Conservation (phyloP, 2,888 invertebrate species). For the Leptodirus hochenwartii region DNA sequence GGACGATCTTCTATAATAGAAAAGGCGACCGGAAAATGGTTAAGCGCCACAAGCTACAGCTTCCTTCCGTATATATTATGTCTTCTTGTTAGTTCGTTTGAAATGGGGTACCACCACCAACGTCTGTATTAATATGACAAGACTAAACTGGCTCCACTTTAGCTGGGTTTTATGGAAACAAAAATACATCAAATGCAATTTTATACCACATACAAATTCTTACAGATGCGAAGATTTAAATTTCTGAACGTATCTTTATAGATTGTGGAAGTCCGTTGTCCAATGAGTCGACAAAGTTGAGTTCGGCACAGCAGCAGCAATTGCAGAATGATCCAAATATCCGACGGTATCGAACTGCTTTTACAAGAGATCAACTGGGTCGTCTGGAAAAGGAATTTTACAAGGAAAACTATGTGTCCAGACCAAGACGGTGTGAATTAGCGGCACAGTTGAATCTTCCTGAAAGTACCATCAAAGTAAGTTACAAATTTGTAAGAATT, state of each 20-base stretch:
- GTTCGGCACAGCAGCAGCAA: conserved; percentile 9
- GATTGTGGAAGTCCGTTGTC: conserved; percentile 12
- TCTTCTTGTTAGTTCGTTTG: no score
- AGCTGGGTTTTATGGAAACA: no score
- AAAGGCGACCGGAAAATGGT: no score
- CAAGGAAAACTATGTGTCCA: conserved; percentile 93
- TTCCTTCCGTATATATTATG: no score
- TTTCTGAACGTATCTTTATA: conserved; percentile 5
- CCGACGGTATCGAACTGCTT: conserved; percentile 89
- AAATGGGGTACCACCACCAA: no score
- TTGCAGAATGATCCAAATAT: conserved; percentile 40
- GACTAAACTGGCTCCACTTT: no score
- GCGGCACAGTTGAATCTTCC: conserved; percentile 85
- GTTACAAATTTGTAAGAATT: conserved; percentile 10
- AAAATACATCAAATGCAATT: no score
- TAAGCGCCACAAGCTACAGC: no score
- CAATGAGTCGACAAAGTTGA: conserved; percentile 10
- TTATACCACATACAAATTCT: no score
- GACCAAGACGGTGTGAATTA: conserved; percentile 86
- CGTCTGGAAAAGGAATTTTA: conserved; percentile 91
- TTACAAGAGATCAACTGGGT: conserved; percentile 83
- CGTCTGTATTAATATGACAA: no score
- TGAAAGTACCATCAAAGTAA: conserved; percentile 95
- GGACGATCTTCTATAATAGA: no score
- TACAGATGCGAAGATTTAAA: neutral